Evolutionary conservation across 2,888 invertebrate species (phyloP), one percentile per base, ranked within the genome.

Genomic region (Plutella xylostella): DNA sequence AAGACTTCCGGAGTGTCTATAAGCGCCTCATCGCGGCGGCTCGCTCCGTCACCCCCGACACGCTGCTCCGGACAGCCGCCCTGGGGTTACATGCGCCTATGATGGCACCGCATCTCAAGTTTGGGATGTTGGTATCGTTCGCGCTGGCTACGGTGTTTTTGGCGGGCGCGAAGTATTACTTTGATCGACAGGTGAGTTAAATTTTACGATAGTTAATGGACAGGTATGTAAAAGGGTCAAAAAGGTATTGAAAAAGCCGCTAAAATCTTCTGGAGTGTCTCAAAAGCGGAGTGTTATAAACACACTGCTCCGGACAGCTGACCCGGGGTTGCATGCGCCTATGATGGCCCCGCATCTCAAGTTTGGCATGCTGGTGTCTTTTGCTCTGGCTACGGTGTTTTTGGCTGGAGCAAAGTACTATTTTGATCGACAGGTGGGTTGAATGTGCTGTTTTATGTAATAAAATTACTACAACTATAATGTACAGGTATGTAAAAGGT

Each of bases 331-430:
- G 18, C 48, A 43, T 42, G 71, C 78, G 39, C 84, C 84, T 38
- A 65, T 85, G 62, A 77, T 87, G 64, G 86, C 86, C 11, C 84
- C 87, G 14, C 88, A 88, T 51, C 70, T 90, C 40, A 90, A 89
- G 70, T 89, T 88, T 61, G 89, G 89, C 44, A 88, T 92, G 76
- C 89, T 91, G 76, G 89, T 90, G 31, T 89, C 90, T 1, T 87
- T 92, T 55, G 88, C 89, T 12, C 66, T 92, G 38, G 88, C 89
- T 1, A 88, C 90, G 0, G 86, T 90, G 30, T 90, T 91, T 60
- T 78, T 92, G 41, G 90, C 88, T 0, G 89, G 89, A 21, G 89
- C 89, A 19, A 92, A 90, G 71, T 90, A 89, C 65, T 92, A 91
- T 60, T 90, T 91, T 49, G 89, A 90, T 61, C 83, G 87, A 56